Conservation (phyloP, 2,113 vertebrate genomes). For the Oriolus oriolus region DNA sequence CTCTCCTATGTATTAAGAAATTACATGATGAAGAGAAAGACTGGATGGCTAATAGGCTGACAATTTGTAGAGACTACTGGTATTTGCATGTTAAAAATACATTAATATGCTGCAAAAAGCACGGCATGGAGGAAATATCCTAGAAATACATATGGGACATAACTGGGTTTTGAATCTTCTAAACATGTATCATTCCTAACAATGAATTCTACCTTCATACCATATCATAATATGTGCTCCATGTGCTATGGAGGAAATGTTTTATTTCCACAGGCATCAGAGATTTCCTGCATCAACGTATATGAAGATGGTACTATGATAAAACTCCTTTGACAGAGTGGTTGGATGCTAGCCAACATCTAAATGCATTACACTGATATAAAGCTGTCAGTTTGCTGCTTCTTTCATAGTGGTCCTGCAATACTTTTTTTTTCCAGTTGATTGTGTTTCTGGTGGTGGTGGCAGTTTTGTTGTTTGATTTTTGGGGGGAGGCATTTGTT, state of each 20-base stretch:
- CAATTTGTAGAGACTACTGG: background rate
- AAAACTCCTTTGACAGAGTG: background rate
- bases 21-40: background rate
- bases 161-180: background rate
- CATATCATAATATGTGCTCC: background rate
- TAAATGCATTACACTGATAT: background rate
- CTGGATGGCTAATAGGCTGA: background rate
- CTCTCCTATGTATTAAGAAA: background rate
- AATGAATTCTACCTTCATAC: background rate
- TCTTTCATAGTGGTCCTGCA: background rate
- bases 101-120: background rate
- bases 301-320: background rate
- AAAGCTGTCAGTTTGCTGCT: background rate
- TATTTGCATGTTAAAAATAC: background rate
- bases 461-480: background rate
- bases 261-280: background rate
- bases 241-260: background rate
- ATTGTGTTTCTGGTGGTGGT: background rate
- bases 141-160: background rate
- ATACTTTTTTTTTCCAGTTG: background rate
- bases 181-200: background rate
- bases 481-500: background rate
- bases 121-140: background rate
- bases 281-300: background rate
- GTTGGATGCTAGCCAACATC: background rate